Evolutionary conservation across 2,113 vertebrate genomes (phyloP).

Genomic region (Isichthys henryi): DNA sequence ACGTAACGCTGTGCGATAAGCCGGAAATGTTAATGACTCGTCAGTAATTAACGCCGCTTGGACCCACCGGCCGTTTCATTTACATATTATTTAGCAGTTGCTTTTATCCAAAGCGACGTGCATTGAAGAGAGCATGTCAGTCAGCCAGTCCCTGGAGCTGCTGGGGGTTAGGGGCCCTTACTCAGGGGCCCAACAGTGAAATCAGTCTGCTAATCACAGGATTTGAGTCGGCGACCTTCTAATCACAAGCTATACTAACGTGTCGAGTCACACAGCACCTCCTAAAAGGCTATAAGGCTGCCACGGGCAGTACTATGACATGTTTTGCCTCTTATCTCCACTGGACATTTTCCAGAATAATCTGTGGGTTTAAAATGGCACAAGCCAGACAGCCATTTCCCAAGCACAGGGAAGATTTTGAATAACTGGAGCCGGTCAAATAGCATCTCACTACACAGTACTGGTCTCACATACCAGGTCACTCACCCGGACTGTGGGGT

Average conservation of each 20-base stretch:
- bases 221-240: not conserved
- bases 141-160: not conserved
- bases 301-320: not conserved
- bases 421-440: not conserved
- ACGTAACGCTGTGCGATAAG: not conserved
- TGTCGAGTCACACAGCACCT: not conserved
- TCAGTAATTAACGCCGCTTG: not conserved
- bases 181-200: not conserved
- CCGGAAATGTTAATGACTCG: not conserved
- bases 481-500: not conserved
- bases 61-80: not conserved
- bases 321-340: not conserved
- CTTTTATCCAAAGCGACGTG: not conserved
- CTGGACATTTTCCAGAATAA: no score
- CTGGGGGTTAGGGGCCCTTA: not conserved
- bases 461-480: not conserved
- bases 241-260: not conserved
- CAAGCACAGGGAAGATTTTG: not conserved
- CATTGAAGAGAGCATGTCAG: not conserved
- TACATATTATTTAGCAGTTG: not conserved
- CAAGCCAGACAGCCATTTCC: not conserved
- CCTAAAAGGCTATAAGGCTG: not conserved
- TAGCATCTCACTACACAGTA: not conserved
- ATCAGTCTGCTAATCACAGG: not conserved
- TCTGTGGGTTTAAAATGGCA: no score